These are phyloP conservation scores for Crypturellus tataupa DNA, from an alignment of 2,797 vertebrate genomes.

Conservation along the genomic window DNA sequence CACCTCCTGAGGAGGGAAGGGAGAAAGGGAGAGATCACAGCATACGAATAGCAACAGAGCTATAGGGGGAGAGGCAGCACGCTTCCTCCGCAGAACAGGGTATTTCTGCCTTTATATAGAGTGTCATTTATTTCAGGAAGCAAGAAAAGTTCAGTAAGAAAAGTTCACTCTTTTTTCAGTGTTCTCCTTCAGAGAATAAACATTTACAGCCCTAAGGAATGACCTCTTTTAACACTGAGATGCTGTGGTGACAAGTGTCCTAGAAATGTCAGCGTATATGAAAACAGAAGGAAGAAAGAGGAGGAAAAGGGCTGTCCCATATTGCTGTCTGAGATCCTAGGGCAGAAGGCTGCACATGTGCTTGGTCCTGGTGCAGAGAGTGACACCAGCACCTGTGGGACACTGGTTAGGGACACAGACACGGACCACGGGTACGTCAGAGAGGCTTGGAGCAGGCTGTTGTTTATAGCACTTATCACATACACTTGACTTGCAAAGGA, in stretches of 20 bases:
- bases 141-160: neutral
- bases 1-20: conserved; percentile 85
- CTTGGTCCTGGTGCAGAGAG: neutral
- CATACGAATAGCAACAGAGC: neutral
- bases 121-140: neutral
- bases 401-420: neutral
- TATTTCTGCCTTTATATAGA: neutral
- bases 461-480: neutral
- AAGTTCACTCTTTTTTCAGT: neutral
- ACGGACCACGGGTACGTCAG: neutral
- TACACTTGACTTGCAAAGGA: neutral
- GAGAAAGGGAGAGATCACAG: neutral
- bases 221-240: neutral
- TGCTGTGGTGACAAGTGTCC: neutral
- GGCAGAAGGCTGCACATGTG: neutral
- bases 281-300: neutral
- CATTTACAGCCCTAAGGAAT: neutral
- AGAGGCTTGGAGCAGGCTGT: neutral
- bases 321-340: too few relatives aligned
- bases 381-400: neutral
- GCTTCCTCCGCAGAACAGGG: neutral
- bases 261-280: fast-evolving
- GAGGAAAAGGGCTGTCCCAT: neutral
- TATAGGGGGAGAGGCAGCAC: neutral
- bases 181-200: neutral